Evolutionary conservation across 2,113 vertebrate genomes (phyloP).

Genomic region (Carettochelys insculpta): DNA sequence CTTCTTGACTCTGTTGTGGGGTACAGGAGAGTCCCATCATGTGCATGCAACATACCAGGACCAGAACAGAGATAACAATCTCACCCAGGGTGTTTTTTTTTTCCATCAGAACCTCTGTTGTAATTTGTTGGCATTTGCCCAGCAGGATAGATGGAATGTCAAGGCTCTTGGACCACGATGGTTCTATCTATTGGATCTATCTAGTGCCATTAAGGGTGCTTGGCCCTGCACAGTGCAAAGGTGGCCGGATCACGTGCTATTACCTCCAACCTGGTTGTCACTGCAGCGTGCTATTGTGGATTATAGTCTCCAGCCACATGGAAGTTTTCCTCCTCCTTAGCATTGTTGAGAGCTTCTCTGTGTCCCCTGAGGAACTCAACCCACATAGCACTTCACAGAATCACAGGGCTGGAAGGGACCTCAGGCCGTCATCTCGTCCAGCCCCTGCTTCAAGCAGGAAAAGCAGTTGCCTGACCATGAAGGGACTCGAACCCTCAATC

Average conservation of each 20-base stretch:
- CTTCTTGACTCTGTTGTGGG: background rate
- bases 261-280: background rate
- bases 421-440: no score
- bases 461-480: no score
- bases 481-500: no score
- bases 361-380: background rate
- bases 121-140: background rate
- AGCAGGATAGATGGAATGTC: background rate
- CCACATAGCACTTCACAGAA: background rate
- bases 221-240: background rate
- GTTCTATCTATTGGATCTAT: background rate
- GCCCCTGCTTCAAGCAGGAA: no score
- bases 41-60: background rate
- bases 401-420: no score
- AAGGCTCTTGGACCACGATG: background rate
- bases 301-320: background rate
- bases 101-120: background rate
- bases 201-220: background rate
- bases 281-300: background rate
- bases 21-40: rapidly evolving
- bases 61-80: background rate
- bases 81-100: background rate
- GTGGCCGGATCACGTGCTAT: background rate
- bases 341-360: background rate
- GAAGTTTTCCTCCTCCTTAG: background rate